phyloP scores from a whole-genome alignment of 2,888 invertebrate species.

The Enoplolaimus lenunculus region DNA sequence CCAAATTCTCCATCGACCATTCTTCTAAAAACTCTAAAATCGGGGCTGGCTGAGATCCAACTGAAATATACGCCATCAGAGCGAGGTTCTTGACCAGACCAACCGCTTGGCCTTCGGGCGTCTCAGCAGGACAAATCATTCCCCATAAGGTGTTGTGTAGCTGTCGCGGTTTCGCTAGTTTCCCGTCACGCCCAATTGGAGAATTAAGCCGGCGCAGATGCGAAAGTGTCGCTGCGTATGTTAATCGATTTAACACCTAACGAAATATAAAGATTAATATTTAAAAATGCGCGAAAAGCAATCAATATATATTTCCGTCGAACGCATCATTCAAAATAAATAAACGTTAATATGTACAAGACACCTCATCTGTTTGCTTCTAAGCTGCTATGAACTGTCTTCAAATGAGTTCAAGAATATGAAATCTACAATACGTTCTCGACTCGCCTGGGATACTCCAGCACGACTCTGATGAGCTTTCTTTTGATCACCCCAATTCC shows the following conservation, averaged over 20 bases:
- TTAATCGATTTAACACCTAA: slow-evolving; percentile 89
- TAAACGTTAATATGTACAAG: too few species aligned
- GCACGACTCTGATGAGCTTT: slow-evolving; percentile 97
- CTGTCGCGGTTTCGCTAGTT: slow-evolving; percentile 94
- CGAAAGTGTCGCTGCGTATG: slow-evolving; percentile 93
- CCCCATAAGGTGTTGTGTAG: slow-evolving; percentile 99
- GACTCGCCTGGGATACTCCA: slow-evolving; percentile 84
- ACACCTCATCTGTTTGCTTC: too few species aligned
- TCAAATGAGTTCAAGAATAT: neutral
- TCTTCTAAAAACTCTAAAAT: slow-evolving; percentile 99
- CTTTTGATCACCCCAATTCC: slow-evolving; percentile 99
- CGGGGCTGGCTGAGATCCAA: slow-evolving; percentile 95
- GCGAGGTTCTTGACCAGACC: slow-evolving; percentile 97
- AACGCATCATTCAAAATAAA: neutral
- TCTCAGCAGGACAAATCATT: slow-evolving; percentile 99
- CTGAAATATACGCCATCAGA: slow-evolving; percentile 98
- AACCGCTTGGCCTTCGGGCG: slow-evolving; percentile 65
- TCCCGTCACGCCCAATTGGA: slow-evolving; percentile 96
- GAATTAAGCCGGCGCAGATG: slow-evolving; percentile 96
- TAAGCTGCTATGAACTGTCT: neutral
- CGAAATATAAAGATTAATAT: too few species aligned
- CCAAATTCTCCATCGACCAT: slow-evolving; percentile 99
- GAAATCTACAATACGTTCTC: too few species aligned
- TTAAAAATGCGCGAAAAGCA: too few species aligned
- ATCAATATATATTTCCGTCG: too few species aligned